These are phyloP conservation scores for Phymanthus crucifer DNA, from an alignment of 92 coral and sea anemone genomes.

Conservation along the genomic window DNA sequence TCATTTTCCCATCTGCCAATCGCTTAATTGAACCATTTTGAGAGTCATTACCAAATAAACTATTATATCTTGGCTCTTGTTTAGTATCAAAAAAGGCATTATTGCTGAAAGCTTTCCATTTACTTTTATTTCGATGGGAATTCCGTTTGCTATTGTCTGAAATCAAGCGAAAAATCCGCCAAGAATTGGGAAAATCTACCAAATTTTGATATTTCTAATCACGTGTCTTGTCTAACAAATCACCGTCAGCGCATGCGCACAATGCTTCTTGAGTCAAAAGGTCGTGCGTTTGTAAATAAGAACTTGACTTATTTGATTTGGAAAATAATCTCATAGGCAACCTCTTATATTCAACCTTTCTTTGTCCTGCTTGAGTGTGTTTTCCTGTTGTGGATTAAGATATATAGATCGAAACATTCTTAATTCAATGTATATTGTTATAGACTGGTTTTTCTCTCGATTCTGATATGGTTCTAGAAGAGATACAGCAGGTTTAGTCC, in stretches of 20 bases:
- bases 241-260: background rate
- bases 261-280: background rate
- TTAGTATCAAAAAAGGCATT: background rate
- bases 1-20: background rate
- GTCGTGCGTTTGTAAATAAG: background rate
- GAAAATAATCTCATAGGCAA: background rate
- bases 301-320: background rate
- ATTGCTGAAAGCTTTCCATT: background rate
- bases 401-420: background rate
- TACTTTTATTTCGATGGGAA: background rate
- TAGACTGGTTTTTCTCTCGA: background rate
- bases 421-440: background rate
- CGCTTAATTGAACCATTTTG: conserved; percentile 12
- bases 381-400: background rate
- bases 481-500: background rate
- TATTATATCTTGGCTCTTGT: background rate
- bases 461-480: background rate
- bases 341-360: background rate
- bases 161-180: too few relatives aligned
- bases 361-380: background rate
- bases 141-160: too few relatives aligned
- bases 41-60: background rate
- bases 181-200: background rate
- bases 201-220: background rate
- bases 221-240: background rate